Percentiles rank a stretch among this genome's conserved stretches.
Conservation (phyloP, 1,140 invertebrate genomes). For the Danaus plexippus region DNA sequence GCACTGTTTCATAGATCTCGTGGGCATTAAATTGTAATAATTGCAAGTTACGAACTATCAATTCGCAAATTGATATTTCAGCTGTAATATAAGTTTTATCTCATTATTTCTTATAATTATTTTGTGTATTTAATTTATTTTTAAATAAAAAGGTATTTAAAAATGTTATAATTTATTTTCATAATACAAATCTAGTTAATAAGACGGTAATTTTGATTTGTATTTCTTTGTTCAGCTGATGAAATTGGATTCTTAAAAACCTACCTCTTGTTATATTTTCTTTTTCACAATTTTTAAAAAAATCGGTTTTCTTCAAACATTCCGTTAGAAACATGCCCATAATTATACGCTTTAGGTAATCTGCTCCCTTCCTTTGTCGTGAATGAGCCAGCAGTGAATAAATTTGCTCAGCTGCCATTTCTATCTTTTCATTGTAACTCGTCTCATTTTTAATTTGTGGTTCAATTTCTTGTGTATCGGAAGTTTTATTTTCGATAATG, state of each 20-base stretch:
- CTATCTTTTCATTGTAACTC: conserved; percentile 41
- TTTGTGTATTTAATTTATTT: too few relatives aligned
- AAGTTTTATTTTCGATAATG: conserved; percentile 36
- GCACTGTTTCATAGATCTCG: conserved; percentile 84
- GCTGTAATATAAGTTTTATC: conserved; percentile 52
- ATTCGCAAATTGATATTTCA: conserved; percentile 73
- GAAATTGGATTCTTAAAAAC: not conserved
- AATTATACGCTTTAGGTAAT: conserved; percentile 83
- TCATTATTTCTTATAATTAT: too few relatives aligned
- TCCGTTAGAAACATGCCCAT: conserved; percentile 85
- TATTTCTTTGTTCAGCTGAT: too few relatives aligned
- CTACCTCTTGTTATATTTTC: conserved; percentile 38
- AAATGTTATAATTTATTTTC: too few relatives aligned
- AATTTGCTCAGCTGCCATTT: conserved; percentile 61
- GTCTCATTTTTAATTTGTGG: conserved; percentile 38
- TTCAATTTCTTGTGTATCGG: conserved; percentile 26
- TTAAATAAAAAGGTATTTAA: too few relatives aligned
- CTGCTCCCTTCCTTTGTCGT: conserved; percentile 75
- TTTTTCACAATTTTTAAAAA: conserved; percentile 67
- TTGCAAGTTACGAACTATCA: conserved; percentile 83
- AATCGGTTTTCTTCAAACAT: conserved; percentile 76
- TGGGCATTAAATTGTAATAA: conserved; percentile 92
- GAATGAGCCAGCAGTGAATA: conserved; percentile 81
- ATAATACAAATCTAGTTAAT: too few relatives aligned
- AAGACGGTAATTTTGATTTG: too few relatives aligned